phyloP scores from a whole-genome alignment of 2,113 vertebrate genomes.

The Myanophis thanlyinensis region DNA sequence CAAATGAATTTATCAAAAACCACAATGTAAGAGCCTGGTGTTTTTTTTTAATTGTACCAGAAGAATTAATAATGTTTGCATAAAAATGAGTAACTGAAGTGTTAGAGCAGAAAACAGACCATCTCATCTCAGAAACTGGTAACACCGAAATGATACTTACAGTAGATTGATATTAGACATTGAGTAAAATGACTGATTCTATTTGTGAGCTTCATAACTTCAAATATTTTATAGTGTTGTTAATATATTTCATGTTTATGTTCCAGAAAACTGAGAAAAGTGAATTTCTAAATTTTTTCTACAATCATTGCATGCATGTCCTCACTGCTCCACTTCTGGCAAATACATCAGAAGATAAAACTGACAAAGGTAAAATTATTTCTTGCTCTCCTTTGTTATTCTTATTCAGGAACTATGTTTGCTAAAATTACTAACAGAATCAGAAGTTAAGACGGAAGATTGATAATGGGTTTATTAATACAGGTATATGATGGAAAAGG shows the following conservation, averaged over 20 bases:
- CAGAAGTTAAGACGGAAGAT: background rate
- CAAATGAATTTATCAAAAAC: background rate
- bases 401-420: background rate
- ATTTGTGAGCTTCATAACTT: rapidly evolving
- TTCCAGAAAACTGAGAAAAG: conserved; percentile 98
- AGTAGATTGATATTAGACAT: background rate
- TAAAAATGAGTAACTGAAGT: background rate
- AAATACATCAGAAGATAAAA: conserved; percentile 91
- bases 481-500: background rate
- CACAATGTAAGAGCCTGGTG: background rate
- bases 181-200: background rate
- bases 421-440: background rate
- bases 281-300: conserved; percentile 98
- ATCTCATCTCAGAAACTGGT: background rate
- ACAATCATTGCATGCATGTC: conserved; percentile 99
- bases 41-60: background rate
- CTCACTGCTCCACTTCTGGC: conserved; percentile 95
- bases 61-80: background rate
- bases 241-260: conserved; percentile 19
- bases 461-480: background rate
- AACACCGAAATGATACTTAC: background rate
- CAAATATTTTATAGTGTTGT: background rate
- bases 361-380: conserved; percentile 79
- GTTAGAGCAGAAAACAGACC: background rate
- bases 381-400: background rate